Evolutionary conservation across 2,797 vertebrate genomes (phyloP).

Genomic region (Takifugu rubripes): DNA sequence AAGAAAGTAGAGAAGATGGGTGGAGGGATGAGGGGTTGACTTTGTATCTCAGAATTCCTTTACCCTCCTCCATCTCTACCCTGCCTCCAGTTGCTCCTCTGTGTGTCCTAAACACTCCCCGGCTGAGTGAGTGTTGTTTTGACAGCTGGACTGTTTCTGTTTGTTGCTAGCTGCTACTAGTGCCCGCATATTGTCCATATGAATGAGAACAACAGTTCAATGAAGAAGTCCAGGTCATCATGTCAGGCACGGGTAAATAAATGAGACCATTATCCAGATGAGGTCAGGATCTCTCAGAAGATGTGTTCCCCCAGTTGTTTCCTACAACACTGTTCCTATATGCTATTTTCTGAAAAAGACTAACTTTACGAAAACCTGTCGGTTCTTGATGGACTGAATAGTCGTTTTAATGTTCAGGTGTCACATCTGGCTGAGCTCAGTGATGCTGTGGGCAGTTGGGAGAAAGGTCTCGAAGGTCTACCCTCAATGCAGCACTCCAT

Average conservation of each 20-base stretch:
- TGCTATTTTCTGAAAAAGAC: no score
- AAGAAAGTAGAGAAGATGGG: not conserved
- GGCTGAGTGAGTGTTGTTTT: slow-evolving; percentile 38
- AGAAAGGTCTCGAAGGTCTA: no score
- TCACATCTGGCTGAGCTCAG: no score
- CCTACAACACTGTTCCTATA: not conserved
- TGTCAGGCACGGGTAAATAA: not conserved
- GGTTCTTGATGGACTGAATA: no score
- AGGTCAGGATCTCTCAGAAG: not conserved
- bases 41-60: slow-evolving; percentile 43
- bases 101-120: slow-evolving; percentile 11
- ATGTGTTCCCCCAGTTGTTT: not conserved
- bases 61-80: slow-evolving; percentile 26
- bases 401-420: no score
- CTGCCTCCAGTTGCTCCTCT: slow-evolving; percentile 9
- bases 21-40: slow-evolving; percentile 12
- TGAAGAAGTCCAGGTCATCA: not conserved
- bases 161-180: slow-evolving; percentile 16
- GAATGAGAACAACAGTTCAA: not conserved
- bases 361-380: not conserved
- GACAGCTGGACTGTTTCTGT: slow-evolving; percentile 48
- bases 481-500: no score
- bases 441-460: no score
- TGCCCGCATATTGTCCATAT: not conserved
- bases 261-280: not conserved